Evolutionary conservation across 2,797 vertebrate species (phyloP), one percentile per base, ranked within the genome.

Genomic region (Octomys mimax): DNA sequence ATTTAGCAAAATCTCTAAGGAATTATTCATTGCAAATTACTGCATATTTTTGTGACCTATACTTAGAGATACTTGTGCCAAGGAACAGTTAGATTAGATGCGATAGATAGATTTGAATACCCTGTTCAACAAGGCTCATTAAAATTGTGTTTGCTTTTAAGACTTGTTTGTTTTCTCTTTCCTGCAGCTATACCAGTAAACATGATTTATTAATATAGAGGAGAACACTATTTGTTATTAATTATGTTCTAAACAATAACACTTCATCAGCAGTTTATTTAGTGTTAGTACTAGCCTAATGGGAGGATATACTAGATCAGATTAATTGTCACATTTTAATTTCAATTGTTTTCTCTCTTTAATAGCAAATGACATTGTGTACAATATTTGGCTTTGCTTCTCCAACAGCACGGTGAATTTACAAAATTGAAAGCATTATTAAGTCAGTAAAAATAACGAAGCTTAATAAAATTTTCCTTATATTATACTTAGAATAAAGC

Each of bases 121-220:
- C 26, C 6, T 88, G 79, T 78, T 91, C 81, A 90, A 46, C 46
- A 87, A 1, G 8, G 33, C 42, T 92, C 26, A 92, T 95, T 97
- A 93, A 92, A 95, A 96, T 22, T 71, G 73, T 93, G 66, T 95
- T 98, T 95, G 57, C 62, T 96, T 92, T 92, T 73, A 94, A 94
- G 33, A 88, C 1, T 26, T 90, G 57, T 95, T 97, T 94, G 66
- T 82, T 92, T 96, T 94, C 9, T 28, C 39, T 93, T 80, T 91
- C 59, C 91, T 84, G 94, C 96, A 86, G 49, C 57, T 90, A 85
- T 75, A 12, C 14, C 54, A 93, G 68, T 93, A 96, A 87, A 92
- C 21, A 54, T 96, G 79, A 92, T 92, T 91, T 94, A 96, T 81
- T 96, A 89, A 89, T 84, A 92, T 4, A 93, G 11, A 83, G 59